phyloP scores from a whole-genome alignment of 2,797 vertebrate species.

The Mycteria americana region DNA sequence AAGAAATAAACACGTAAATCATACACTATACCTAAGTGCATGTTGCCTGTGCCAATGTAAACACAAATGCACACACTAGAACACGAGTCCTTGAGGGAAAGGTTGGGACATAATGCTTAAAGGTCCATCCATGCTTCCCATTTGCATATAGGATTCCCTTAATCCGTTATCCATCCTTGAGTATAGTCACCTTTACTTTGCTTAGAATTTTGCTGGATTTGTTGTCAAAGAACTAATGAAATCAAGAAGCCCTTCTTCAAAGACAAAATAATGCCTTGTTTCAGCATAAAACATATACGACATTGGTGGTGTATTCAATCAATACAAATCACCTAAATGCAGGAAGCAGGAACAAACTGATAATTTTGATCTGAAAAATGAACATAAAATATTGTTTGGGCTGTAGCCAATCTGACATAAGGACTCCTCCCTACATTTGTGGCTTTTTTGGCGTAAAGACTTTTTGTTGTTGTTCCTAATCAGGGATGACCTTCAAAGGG shows the following conservation, averaged over 20 bases:
- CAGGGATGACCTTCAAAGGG: slow-evolving; percentile 9
- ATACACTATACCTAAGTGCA: neutral
- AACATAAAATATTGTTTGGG: neutral
- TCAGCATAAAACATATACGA: neutral
- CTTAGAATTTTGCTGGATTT: neutral
- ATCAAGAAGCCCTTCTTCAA: neutral
- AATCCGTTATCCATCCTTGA: neutral
- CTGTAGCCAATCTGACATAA: neutral
- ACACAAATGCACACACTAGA: neutral
- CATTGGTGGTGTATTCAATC: neutral
- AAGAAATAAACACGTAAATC: neutral
- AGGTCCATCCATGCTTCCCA: neutral
- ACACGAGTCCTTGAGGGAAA: neutral
- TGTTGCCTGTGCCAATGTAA: neutral
- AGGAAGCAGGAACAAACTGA: slow-evolving; percentile 7
- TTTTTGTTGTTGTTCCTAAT: neutral
- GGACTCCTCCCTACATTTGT: neutral
- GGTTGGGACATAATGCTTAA: neutral
- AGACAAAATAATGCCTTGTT: neutral
- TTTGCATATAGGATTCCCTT: neutral
- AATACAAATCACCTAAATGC: neutral
- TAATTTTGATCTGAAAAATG: neutral
- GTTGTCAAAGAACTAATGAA: neutral
- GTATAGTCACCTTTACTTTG: neutral
- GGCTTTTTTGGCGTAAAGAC: neutral